These are phyloP conservation scores for Zaprionus capensis DNA, from an alignment of 1,140 invertebrate species.

Conservation along the genomic window DNA sequence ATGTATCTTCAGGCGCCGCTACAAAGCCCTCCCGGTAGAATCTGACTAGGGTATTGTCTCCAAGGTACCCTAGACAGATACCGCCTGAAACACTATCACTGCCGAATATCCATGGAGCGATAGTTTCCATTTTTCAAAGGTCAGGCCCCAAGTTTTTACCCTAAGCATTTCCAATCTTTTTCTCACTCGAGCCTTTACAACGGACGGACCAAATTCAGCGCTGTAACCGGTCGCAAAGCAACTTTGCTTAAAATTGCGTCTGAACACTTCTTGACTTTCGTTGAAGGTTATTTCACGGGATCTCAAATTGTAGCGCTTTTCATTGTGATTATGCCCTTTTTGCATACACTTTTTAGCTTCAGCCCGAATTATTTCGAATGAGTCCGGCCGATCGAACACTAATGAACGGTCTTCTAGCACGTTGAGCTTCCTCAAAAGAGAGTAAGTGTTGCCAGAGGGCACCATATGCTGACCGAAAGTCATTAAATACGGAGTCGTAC, in stretches of 20 bases:
- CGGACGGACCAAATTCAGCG: slow-evolving; percentile 30
- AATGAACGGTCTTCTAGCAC: background rate
- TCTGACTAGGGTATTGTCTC: background rate
- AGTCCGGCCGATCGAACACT: background rate
- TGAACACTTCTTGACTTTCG: background rate
- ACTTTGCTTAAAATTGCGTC: background rate
- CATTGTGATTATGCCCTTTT: background rate
- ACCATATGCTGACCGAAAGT: background rate
- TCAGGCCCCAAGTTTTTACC: slow-evolving; percentile 6
- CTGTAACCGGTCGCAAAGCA: background rate
- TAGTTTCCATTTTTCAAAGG: background rate
- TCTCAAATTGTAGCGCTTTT: background rate
- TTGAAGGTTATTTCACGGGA: background rate
- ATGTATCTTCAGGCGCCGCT: too few species aligned
- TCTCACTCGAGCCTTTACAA: slow-evolving; percentile 23
- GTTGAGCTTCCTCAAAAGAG: background rate
- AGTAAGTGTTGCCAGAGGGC: background rate
- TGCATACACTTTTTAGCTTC: background rate
- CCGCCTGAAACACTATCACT: background rate
- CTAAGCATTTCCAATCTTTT: background rate
- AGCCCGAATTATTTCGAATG: background rate
- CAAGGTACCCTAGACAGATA: background rate
- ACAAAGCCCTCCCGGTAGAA: background rate
- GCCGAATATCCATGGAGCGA: slow-evolving; percentile 13
- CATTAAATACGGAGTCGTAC: background rate